Evolutionary conservation across 2,113 vertebrate species (phyloP), one percentile per base, ranked within the genome.

Genomic region (Cololabis saira): DNA sequence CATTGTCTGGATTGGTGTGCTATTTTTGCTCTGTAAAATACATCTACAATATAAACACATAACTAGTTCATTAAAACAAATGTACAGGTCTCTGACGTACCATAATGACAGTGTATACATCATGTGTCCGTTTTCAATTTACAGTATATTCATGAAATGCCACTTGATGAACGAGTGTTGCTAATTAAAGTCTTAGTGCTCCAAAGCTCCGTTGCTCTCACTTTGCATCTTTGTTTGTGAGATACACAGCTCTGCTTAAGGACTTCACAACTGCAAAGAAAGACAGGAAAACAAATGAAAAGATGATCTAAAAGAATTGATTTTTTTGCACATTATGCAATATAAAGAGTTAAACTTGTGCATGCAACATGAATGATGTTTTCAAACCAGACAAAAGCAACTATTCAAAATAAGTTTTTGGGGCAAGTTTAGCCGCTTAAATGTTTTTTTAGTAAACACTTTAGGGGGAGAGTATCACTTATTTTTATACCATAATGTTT

Each of bases 31-130:
- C 64, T 78, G 72, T 78, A 86, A 90, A 89, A 75, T 70, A 83
- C 72, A 87, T 92, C 90, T 90, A 89, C 87, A 90, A 64, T 89
- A 90, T 90, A 73, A 88, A 92, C 89, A 92, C 51, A 76, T 78
- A 67, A 16, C 78, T 90, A 83, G 57, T 43, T 61, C 42, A 74
- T 81, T 74, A 60, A 81, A 83, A 83, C 66, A 84, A 84, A 89
- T 90, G 72, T 90, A 89, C 86, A 91, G 73, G 84, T 48, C 65
- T 68, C 42, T 73, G 70, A 83, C 71, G 86, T 92, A 90, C 91
- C 91, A 72, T 71, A 66, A 67, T 54, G 41, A 73, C 54, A 73
- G 67, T 53, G 51, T 75, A 24, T 68, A 27, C 68, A 61, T 70
- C 67, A 49, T 60, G 57, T 70, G 81, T 78, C 59, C 54, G 48